A percentile compares a stretch with the other conserved stretches of the same genome.
Evolutionary conservation across 2,113 vertebrate species (phyloP).

Genomic region (Perca flavescens): DNA sequence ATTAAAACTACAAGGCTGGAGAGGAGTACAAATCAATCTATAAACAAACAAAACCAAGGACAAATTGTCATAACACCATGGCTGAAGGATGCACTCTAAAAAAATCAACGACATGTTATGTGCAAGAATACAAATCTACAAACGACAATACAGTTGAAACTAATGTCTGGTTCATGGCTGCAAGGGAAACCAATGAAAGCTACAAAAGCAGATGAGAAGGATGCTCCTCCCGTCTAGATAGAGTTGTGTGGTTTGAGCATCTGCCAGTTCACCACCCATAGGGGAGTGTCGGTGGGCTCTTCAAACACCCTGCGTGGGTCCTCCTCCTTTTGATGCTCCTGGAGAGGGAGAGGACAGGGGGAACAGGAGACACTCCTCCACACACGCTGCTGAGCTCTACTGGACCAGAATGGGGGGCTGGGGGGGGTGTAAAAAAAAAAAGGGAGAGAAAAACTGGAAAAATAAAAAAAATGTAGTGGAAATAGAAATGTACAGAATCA

Average conservation of each 20-base stretch:
- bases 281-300: constrained; percentile 81
- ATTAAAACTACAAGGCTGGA: constrained; percentile 4
- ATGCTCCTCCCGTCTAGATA: constrained; percentile 74
- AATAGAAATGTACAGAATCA: constrained; percentile 25
- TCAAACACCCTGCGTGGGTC: constrained; percentile 83
- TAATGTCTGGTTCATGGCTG: constrained; percentile 44
- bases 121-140: constrained; percentile 3
- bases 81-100: neutral
- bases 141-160: constrained; percentile 32
- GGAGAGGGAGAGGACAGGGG: constrained; percentile 78
- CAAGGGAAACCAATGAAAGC: constrained; percentile 63
- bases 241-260: constrained; percentile 82
- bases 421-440: constrained; percentile 33
- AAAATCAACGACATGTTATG: neutral
- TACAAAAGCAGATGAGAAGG: constrained; percentile 79
- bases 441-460: constrained; percentile 13
- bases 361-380: constrained; percentile 78
- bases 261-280: constrained; percentile 84
- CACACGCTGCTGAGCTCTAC: constrained; percentile 71
- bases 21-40: neutral
- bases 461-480: neutral
- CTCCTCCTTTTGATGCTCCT: constrained; percentile 83
- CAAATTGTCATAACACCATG: neutral
- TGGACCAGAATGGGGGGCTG: constrained; percentile 57
- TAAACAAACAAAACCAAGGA: neutral